A percentile compares a stretch with the other conserved stretches of the same genome.
These are phyloP conservation scores for Alouatta palliata DNA, from an alignment of 2,113 vertebrate species.

Conservation along the genomic window DNA sequence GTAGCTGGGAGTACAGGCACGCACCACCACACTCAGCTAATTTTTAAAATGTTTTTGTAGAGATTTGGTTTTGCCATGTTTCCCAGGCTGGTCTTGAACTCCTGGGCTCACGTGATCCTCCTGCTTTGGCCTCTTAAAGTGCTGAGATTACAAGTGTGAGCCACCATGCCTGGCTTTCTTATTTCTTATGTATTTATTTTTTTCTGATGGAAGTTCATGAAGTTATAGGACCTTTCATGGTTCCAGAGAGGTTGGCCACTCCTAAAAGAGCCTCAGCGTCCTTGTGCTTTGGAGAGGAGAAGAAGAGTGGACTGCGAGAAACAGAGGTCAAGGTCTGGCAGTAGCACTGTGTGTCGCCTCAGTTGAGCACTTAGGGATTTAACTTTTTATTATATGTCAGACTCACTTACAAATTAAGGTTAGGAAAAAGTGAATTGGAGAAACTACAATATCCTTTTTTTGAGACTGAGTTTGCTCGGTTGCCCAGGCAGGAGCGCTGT, in stretches of 20 bases:
- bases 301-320: background rate
- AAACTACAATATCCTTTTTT: constrained; percentile 13
- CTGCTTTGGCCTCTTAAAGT: too few species aligned
- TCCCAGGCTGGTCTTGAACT: too few species aligned
- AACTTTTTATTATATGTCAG: background rate
- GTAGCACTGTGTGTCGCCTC: background rate
- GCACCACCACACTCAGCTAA: too few species aligned
- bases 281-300: background rate
- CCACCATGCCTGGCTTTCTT: too few species aligned
- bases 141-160: too few species aligned
- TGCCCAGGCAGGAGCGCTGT: too few species aligned
- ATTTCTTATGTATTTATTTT: background rate
- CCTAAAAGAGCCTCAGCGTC: background rate
- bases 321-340: background rate
- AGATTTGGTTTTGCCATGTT: too few species aligned
- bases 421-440: background rate
- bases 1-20: too few species aligned
- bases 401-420: background rate
- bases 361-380: background rate
- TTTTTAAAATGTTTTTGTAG: too few species aligned
- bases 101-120: too few species aligned
- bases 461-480: background rate
- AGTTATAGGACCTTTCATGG: background rate
- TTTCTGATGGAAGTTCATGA: background rate
- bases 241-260: background rate